Evolutionary conservation across 2,888 invertebrate genomes (phyloP).

Genomic region (Lissonota sp.): DNA sequence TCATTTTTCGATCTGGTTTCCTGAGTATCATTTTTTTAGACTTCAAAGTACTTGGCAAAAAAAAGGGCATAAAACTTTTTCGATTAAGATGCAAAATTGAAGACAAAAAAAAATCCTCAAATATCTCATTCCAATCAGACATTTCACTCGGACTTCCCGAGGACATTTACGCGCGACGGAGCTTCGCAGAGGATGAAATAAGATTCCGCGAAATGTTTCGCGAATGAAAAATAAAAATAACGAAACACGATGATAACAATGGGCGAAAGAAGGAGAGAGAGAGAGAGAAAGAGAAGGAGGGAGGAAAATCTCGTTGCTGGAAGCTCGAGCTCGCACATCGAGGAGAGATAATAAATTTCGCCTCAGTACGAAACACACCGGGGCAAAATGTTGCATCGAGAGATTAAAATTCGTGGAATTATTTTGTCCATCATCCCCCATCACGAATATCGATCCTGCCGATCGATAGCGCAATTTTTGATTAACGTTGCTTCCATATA

Average conservation of each 20-base stretch:
- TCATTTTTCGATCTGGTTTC: no score
- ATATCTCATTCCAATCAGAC: neutral
- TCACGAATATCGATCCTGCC: no score
- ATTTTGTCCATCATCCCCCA: no score
- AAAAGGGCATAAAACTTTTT: no score
- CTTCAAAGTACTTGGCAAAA: no score
- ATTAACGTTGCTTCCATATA: no score
- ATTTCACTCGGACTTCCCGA: neutral
- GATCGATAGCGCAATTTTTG: no score
- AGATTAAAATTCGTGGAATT: no score
- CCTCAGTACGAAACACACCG: constrained; percentile 6
- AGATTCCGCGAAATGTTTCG: constrained; percentile 20
- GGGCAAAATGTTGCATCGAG: no score
- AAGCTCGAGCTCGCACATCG: constrained; percentile 15
- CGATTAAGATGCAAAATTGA: no score
- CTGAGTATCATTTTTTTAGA: no score
- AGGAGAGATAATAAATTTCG: constrained; percentile 37
- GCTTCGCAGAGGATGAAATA: constrained; percentile 15
- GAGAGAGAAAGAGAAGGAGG: neutral
- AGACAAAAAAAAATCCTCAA: no score
- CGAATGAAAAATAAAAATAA: neutral
- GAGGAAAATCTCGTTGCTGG: constrained; percentile 9
- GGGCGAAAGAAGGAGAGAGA: neutral
- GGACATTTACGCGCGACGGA: neutral
- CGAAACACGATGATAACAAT: neutral